Conservation (phyloP, 2,888 invertebrate genomes). For the Idaea dimidiata region DNA sequence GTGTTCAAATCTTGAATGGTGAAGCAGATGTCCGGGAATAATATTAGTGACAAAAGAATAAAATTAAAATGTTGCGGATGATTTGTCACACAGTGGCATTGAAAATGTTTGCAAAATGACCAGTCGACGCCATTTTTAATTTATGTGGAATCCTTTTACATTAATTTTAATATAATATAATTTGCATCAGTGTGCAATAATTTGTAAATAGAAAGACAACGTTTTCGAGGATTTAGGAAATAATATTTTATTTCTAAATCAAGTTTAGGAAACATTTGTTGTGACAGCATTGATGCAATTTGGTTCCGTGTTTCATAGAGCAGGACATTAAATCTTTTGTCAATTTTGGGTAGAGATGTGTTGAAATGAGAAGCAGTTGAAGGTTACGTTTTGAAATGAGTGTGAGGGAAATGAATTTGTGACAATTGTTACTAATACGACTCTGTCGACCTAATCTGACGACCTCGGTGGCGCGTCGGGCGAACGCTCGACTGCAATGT, state of each 20-base stretch:
- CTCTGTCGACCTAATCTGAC: no score
- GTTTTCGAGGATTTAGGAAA: not conserved
- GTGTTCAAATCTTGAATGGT: not conserved
- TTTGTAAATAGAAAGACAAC: not conserved
- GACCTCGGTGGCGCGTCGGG: no score
- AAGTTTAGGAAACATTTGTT: slow-evolving; percentile 12
- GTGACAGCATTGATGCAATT: slow-evolving; percentile 4
- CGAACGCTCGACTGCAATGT: no score
- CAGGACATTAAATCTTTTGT: not conserved
- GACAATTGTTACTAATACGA: no score
- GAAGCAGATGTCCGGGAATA: not conserved
- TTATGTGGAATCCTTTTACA: slow-evolving; percentile 1
- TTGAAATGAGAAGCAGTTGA: not conserved
- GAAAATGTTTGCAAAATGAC: slow-evolving; percentile 6
- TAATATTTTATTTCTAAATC: not conserved
- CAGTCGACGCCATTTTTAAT: not conserved
- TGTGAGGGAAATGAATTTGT: no score
- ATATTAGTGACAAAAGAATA: not conserved
- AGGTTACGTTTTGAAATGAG: not conserved
- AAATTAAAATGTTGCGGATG: not conserved
- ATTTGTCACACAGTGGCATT: slow-evolving; percentile 1
- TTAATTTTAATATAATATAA: slow-evolving; percentile 17
- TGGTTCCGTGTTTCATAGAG: not conserved
- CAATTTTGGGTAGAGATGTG: not conserved
- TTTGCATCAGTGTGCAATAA: slow-evolving; percentile 7